These are phyloP conservation scores for Sceloporus undulatus DNA, from an alignment of 2,113 vertebrate genomes.

Conservation along the genomic window DNA sequence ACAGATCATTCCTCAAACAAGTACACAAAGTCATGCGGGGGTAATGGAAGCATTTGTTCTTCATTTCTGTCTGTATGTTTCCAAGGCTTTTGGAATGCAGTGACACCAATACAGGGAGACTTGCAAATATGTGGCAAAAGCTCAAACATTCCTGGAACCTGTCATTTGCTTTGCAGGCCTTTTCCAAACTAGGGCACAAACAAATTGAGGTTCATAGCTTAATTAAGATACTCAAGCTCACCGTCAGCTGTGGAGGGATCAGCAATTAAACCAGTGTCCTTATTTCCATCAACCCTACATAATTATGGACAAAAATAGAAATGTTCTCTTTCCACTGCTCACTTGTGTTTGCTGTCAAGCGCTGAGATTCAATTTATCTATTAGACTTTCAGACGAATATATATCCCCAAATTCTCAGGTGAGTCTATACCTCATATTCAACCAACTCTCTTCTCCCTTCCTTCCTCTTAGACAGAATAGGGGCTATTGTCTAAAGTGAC, in stretches of 20 bases:
- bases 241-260: constrained; percentile 49
- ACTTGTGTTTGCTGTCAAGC: neutral
- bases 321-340: neutral
- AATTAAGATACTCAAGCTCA: constrained; percentile 46
- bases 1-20: neutral
- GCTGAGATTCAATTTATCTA: neutral
- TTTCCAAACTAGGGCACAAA: constrained; percentile 40
- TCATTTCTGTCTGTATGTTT: neutral
- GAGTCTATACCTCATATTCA: neutral
- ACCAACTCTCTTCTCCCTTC: too few species aligned
- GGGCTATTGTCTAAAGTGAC: too few species aligned
- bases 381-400: neutral
- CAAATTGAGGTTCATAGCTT: constrained; percentile 31
- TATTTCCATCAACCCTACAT: constrained; percentile 27
- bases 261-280: neutral
- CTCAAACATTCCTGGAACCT: constrained; percentile 24
- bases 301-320: constrained; percentile 44
- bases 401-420: too few species aligned
- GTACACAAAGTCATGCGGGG: neutral
- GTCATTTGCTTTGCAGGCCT: constrained; percentile 37
- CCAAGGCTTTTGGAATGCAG: neutral
- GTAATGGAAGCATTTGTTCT: neutral
- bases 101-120: neutral
- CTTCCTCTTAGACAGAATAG: too few species aligned
- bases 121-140: neutral